phyloP scores from a whole-genome alignment of 2,113 vertebrate species.

The Pteropus alecto region DNA sequence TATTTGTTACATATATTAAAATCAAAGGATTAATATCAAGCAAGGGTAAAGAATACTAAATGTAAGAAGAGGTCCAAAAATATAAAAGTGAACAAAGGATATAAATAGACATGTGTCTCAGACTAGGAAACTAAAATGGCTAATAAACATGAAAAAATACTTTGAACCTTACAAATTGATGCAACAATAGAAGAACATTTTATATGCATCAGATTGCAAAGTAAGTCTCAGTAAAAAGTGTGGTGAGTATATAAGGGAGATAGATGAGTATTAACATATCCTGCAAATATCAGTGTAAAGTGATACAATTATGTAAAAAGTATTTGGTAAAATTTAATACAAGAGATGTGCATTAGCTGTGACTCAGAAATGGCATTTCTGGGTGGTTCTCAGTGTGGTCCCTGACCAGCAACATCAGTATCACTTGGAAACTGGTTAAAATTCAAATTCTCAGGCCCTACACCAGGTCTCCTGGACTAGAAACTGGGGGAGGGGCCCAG shows the following conservation, averaged over 20 bases:
- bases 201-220: neutral
- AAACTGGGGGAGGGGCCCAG: neutral
- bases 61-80: neutral
- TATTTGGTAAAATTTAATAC: neutral
- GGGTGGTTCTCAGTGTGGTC: neutral
- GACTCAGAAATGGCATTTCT: neutral
- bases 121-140: neutral
- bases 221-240: neutral
- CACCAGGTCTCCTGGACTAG: neutral
- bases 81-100: neutral
- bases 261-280: neutral
- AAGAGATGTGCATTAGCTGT: neutral
- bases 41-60: neutral
- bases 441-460: neutral
- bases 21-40: neutral
- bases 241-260: neutral
- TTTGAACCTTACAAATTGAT: neutral
- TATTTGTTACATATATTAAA: neutral
- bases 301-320: neutral
- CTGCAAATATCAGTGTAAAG: neutral
- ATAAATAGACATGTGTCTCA: neutral
- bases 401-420: neutral
- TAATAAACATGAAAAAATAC: neutral
- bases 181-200: neutral
- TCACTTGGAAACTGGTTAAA: neutral